phyloP scores from a whole-genome alignment of 2,797 vertebrate species.

The Diplodus sargus region DNA sequence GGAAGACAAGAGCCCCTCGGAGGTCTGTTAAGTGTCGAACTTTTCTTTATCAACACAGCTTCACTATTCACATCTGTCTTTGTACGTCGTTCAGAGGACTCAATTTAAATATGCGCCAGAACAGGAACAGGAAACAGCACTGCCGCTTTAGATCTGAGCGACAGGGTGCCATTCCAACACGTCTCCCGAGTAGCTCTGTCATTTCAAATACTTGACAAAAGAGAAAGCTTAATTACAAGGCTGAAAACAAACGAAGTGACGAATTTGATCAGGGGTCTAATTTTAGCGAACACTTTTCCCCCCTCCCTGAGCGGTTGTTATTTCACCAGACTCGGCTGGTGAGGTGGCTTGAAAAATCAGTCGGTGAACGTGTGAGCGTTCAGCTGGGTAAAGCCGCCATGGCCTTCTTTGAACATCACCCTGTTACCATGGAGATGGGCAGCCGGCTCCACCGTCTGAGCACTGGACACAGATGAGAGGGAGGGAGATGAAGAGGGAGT shows the following conservation, averaged over 20 bases:
- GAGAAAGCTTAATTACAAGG: conserved; percentile 10
- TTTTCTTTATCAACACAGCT: conserved; percentile 1
- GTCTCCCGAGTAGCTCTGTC: neutral
- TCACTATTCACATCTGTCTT: conserved; percentile 1
- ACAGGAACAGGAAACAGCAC: conserved; percentile 45
- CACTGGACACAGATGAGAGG: conserved; percentile 66
- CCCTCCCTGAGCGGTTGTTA: conserved; percentile 26
- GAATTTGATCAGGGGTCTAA: conserved; percentile 23
- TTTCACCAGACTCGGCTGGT: conserved; percentile 38
- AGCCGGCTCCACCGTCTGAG: conserved; percentile 50
- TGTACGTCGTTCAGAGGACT: conserved; percentile 3
- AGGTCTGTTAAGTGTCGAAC: conserved; percentile 33
- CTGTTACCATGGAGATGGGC: conserved; percentile 78
- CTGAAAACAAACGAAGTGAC: conserved; percentile 12
- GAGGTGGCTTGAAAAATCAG: conserved; percentile 54
- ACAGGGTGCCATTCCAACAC: conserved; percentile 8
- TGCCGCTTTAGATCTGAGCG: conserved; percentile 5
- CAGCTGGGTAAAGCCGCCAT: conserved; percentile 44
- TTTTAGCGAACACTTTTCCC: conserved; percentile 37
- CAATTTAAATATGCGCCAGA: conserved; percentile 15
- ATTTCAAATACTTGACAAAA: conserved; percentile 10
- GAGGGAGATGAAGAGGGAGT: conserved; percentile 29
- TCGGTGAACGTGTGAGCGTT: conserved; percentile 65
- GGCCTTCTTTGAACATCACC: conserved; percentile 69
- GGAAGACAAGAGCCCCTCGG: conserved; percentile 14